A percentile compares a stretch with the other conserved stretches of the same genome.
Evolutionary conservation across 1,140 invertebrate genomes (phyloP).

Genomic region (Bombus confusus): DNA sequence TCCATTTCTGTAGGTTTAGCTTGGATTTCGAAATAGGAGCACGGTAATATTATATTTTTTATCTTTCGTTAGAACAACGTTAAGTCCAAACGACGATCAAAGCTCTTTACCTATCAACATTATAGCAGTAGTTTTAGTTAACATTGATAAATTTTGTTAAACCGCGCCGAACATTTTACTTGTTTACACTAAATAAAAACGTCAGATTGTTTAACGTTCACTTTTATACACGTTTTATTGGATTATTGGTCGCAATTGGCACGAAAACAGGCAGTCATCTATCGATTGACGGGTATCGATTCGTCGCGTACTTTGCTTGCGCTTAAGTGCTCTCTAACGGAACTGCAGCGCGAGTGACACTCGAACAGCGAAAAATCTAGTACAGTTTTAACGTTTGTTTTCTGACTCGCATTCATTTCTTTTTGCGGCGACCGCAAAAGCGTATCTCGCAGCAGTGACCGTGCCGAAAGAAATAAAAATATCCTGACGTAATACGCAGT

Average conservation of each 20-base stretch:
- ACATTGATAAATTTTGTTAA: background rate
- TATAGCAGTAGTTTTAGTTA: too few species aligned
- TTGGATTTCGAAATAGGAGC: too few species aligned
- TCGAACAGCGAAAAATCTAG: conserved; percentile 20
- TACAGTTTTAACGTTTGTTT: conserved; percentile 19
- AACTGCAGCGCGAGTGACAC: background rate
- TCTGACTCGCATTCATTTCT: background rate
- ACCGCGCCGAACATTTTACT: too few species aligned
- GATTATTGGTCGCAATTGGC: background rate
- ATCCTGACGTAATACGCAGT: background rate
- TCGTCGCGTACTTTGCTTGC: background rate
- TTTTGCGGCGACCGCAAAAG: background rate
- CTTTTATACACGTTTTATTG: background rate
- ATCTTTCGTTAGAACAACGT: background rate
- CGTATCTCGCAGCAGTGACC: too few species aligned
- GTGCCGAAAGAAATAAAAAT: background rate
- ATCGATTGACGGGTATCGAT: conserved; percentile 25
- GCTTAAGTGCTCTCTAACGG: background rate
- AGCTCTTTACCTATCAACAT: too few species aligned
- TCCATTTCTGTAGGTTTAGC: background rate
- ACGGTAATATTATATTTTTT: background rate
- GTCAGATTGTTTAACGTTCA: background rate
- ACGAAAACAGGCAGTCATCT: background rate
- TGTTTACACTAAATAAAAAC: background rate
- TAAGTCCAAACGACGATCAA: background rate